phyloP scores from a whole-genome alignment of 2,888 invertebrate species.

The Dasypolia templi region DNA sequence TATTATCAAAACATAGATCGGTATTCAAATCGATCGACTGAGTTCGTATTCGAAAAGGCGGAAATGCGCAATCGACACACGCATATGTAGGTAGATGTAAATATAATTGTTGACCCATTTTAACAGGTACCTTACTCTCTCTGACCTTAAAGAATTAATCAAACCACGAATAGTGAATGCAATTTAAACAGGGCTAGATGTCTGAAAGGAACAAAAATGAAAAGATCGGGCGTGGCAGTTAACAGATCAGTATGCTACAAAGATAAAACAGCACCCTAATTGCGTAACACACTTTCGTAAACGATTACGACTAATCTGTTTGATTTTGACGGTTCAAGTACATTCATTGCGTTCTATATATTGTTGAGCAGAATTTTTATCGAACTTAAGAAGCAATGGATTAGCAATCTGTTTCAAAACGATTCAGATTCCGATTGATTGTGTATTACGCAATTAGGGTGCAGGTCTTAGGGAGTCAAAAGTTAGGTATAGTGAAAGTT shows the following conservation, averaged over 20 bases:
- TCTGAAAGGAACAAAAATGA: background rate
- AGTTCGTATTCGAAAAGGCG: background rate
- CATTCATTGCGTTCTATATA: no score
- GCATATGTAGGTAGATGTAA: background rate
- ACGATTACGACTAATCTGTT: no score
- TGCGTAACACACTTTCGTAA: no score
- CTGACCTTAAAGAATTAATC: background rate
- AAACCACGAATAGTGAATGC: background rate
- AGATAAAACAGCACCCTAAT: no score
- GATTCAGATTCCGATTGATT: no score
- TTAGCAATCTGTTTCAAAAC: no score
- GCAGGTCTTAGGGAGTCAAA: no score
- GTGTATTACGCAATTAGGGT: no score
- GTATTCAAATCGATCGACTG: background rate
- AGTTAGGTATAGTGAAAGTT: background rate
- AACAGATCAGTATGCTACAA: background rate
- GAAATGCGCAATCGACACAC: background rate
- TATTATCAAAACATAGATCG: slow-evolving; percentile 9
- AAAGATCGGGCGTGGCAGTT: background rate
- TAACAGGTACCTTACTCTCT: background rate
- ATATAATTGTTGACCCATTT: background rate
- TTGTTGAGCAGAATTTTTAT: no score
- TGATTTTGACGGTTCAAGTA: no score
- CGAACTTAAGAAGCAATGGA: no score
- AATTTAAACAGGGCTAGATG: background rate